phyloP scores from a whole-genome alignment of 2,888 invertebrate genomes.

The Tortricodes alternella region DNA sequence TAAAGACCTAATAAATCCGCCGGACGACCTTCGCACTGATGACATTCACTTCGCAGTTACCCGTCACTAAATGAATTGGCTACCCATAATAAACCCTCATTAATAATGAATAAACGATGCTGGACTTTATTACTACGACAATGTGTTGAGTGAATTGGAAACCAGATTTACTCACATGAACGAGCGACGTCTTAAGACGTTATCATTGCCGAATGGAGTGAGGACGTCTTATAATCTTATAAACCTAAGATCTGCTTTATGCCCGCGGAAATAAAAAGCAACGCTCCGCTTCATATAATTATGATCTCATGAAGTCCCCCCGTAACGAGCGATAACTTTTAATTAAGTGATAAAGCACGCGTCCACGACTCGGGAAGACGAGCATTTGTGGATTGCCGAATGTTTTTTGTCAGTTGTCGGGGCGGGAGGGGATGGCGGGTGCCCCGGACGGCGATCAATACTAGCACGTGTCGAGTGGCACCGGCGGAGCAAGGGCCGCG shows the following conservation, averaged over 20 bases:
- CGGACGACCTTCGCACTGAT: conserved; percentile 7
- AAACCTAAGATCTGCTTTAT: conserved; percentile 19
- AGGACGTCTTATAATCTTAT: conserved; percentile 1
- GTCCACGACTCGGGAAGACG: conserved; percentile 15
- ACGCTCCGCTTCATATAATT: conserved; percentile 21
- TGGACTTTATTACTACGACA: background rate
- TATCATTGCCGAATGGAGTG: background rate
- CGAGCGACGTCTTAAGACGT: background rate
- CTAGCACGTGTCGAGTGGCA: conserved; percentile 49
- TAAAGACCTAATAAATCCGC: conserved; percentile 26
- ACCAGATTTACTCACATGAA: background rate
- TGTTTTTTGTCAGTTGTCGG: conserved; percentile 33
- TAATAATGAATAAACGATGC: conserved; percentile 13
- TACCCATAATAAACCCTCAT: conserved; percentile 6
- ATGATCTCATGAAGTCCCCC: conserved; percentile 20
- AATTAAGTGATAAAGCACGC: conserved; percentile 29
- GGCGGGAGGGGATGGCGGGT: conserved; percentile 22
- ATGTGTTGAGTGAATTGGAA: conserved; percentile 2
- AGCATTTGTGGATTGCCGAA: conserved; percentile 30
- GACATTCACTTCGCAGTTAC: background rate
- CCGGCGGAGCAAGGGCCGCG: conserved; percentile 33
- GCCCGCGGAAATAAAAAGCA: conserved; percentile 16
- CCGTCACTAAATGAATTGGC: conserved; percentile 8
- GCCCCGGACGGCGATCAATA: conserved; percentile 48
- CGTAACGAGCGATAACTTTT: conserved; percentile 29